Evolutionary conservation across 2,888 invertebrate genomes (phyloP), one percentile per base, ranked within the genome.

Genomic region (Hipparchia sbordonii): DNA sequence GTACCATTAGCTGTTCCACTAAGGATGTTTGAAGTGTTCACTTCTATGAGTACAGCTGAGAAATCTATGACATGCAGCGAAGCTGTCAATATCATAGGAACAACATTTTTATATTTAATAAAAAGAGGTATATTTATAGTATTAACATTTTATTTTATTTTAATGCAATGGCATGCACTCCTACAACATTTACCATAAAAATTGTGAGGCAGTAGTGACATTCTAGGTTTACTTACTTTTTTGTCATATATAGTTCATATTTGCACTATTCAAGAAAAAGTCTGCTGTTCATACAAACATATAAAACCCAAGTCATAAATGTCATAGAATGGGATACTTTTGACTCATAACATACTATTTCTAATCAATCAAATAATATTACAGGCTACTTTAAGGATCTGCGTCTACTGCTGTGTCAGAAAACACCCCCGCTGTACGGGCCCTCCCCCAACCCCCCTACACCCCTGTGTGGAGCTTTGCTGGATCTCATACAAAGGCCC

Each of bases 401-500:
- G 78, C 95, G 97, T 77, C 91, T 91, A 71, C 86, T 98, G 69
- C 84, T 98, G 78, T 97, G 97, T 77, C 91, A 94, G 69, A 95
- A 95, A 82, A 94, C 96, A 81, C 97, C 96, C 45, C 95, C 96
- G 8, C 90, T 96, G 78, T 95, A 96, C 78, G 96, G 97, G 61
- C 94, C 95, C 46, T 95, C 96, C 0, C 84, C 95, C 0, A 93
- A 95, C 73, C 95, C 97, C 46, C 97, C 97, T 0, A 97, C 96
- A 48, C 96, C 96, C 1, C 92, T 97, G 39, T 95, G 96, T 7
- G 96, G 95, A 57, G 96, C 96, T 75, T 91, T 98, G 2, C 89
- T 97, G 72, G 96, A 96, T 80, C 95, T 98, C 82, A 95, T 98
- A 73, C 95, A 96, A 80, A 95, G 97, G 77, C 98, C 98, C 0